phyloP scores from a whole-genome alignment of 2,888 invertebrate genomes.

The Cremastinae sp. region DNA sequence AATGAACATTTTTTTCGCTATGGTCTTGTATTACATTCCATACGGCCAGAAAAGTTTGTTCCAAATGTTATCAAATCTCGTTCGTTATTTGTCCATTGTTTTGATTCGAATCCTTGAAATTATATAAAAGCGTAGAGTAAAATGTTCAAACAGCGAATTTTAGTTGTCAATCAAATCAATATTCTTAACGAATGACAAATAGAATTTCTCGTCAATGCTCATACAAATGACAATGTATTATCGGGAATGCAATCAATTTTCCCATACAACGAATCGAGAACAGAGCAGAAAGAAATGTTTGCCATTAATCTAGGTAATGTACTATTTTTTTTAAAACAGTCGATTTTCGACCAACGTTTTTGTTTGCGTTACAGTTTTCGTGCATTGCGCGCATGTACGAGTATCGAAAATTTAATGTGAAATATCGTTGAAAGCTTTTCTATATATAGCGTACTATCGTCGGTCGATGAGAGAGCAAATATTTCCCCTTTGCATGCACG shows the following conservation, averaged over 20 bases:
- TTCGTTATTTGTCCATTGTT: no score
- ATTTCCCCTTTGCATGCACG: constrained; percentile 31
- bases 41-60: no score
- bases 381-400: background rate
- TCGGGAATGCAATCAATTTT: background rate
- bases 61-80: no score
- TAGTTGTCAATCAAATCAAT: no score
- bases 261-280: background rate
- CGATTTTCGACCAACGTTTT: constrained; percentile 4
- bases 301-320: constrained; percentile 34
- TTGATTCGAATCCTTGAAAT: constrained; percentile 4
- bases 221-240: no score
- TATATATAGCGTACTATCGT: background rate
- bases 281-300: constrained; percentile 3
- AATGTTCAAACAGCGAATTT: no score
- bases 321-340: constrained; percentile 15
- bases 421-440: constrained; percentile 26
- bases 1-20: no score
- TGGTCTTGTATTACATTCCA: no score
- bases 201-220: no score
- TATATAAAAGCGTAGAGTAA: background rate
- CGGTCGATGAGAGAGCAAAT: constrained; percentile 16
- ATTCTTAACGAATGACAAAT: no score
- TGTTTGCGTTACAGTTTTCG: constrained; percentile 23
- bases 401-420: constrained; percentile 10